Evolutionary conservation across 2,888 invertebrate species (phyloP).

Genomic region (Protonemura montana): DNA sequence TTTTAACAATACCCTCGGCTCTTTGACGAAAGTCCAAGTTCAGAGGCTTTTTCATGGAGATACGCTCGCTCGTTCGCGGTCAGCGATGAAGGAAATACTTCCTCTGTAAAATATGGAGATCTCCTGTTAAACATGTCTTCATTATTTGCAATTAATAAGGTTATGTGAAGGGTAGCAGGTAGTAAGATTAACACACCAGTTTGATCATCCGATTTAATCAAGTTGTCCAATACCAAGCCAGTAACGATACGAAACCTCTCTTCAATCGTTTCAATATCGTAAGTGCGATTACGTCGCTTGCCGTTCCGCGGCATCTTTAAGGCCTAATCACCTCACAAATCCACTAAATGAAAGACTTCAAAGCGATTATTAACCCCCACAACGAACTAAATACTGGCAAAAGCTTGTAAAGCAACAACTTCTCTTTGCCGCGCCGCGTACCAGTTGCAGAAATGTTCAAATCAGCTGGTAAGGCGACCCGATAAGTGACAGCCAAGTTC

Average conservation of each 20-base stretch:
- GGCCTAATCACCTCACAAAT: too few species aligned
- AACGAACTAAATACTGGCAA: too few species aligned
- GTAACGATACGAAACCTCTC: neutral
- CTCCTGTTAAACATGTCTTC: too few species aligned
- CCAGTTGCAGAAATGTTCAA: too few species aligned
- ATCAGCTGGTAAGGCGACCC: too few species aligned
- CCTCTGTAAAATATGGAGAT: constrained; percentile 52
- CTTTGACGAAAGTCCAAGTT: constrained; percentile 78
- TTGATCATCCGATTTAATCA: neutral
- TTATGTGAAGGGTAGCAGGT: neutral
- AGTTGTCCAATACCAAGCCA: neutral
- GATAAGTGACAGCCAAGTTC: too few species aligned
- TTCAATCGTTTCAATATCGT: neutral
- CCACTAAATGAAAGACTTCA: neutral
- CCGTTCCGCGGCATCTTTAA: neutral
- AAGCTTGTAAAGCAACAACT: too few species aligned
- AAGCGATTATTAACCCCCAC: neutral
- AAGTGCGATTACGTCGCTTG: neutral
- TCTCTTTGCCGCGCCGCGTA: too few species aligned
- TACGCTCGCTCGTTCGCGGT: constrained; percentile 81
- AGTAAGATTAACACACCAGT: neutral
- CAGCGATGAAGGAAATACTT: constrained; percentile 75
- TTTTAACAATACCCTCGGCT: constrained; percentile 75
- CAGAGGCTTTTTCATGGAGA: constrained; percentile 74
- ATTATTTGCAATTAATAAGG: too few species aligned